Conservation (phyloP, 1,140 invertebrate genomes). For the Habropoda laboriosa region DNA sequence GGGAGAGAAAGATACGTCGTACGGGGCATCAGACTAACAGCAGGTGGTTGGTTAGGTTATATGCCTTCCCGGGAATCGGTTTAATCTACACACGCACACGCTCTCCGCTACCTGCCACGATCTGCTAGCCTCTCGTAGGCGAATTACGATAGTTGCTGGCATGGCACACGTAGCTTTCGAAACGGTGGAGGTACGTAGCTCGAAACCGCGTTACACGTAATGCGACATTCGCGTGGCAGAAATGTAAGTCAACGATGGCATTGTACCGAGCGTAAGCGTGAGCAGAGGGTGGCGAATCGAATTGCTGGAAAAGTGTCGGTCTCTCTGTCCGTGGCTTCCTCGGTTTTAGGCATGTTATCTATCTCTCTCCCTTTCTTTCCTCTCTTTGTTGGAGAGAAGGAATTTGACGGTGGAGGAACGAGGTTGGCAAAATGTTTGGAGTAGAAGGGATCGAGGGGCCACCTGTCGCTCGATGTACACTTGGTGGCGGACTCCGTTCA, state of each 20-base stretch:
- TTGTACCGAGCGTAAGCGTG: too few relatives aligned
- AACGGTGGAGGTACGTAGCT: neutral
- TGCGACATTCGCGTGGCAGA: conserved; percentile 25
- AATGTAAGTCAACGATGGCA: neutral
- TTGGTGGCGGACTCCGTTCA: conserved; percentile 45
- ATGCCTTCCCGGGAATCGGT: conserved; percentile 71
- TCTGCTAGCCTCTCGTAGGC: conserved; percentile 44
- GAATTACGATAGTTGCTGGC: conserved; percentile 35
- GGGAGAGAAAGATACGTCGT: conserved; percentile 52
- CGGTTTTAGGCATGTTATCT: neutral
- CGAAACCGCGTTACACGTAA: conserved; percentile 16
- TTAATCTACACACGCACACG: conserved; percentile 54
- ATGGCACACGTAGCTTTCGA: neutral
- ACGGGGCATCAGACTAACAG: conserved; percentile 68
- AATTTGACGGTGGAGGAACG: conserved; percentile 55
- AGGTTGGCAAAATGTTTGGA: conserved; percentile 55
- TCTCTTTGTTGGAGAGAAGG: conserved; percentile 38
- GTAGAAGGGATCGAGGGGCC: conserved; percentile 60
- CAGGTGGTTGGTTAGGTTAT: conserved; percentile 72
- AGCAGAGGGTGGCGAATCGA: too few relatives aligned
- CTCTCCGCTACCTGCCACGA: conserved; percentile 17
- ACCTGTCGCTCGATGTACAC: conserved; percentile 64
- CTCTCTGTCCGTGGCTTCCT: neutral
- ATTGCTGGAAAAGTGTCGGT: conserved; percentile 38
- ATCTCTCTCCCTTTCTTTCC: conserved; percentile 10